Evolutionary conservation across 2,888 invertebrate species (phyloP).

Genomic region (Spialia ferax): DNA sequence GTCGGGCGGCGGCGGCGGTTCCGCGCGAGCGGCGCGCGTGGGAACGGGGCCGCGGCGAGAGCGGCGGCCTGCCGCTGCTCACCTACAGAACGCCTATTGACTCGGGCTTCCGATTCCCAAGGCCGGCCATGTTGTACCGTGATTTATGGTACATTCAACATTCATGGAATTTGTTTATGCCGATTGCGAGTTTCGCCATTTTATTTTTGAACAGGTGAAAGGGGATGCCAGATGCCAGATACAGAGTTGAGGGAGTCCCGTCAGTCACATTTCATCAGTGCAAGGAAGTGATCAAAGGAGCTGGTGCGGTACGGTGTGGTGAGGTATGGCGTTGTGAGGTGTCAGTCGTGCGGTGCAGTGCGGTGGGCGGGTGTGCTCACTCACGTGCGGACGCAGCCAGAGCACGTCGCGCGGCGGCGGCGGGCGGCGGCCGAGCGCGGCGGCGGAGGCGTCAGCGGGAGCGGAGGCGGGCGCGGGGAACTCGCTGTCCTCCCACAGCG

Average conservation of each 20-base stretch:
- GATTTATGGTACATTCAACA: neutral
- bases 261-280: too few relatives aligned
- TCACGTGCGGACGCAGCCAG: slow-evolving; percentile 90
- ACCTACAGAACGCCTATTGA: neutral
- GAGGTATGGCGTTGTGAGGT: too few relatives aligned
- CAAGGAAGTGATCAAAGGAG: too few relatives aligned
- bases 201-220: neutral
- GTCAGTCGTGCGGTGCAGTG: too few relatives aligned
- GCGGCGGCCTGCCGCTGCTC: neutral
- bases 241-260: too few relatives aligned
- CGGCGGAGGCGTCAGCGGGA: slow-evolving; percentile 78
- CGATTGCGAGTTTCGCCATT: neutral
- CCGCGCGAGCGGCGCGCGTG: slow-evolving; percentile 18
- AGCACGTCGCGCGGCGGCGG: slow-evolving; percentile 84
- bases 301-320: neutral
- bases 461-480: slow-evolving; percentile 87
- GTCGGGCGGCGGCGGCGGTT: neutral
- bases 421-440: slow-evolving; percentile 84
- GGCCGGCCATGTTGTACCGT: neutral
- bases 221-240: too few relatives aligned
- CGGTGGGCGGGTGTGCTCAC: too few relatives aligned
- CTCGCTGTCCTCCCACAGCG: slow-evolving; percentile 88
- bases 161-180: neutral
- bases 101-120: neutral
- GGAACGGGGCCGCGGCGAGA: slow-evolving; percentile 25